Evolutionary conservation across 2,113 vertebrate genomes (phyloP).

Genomic region (Actenoides hombroni): DNA sequence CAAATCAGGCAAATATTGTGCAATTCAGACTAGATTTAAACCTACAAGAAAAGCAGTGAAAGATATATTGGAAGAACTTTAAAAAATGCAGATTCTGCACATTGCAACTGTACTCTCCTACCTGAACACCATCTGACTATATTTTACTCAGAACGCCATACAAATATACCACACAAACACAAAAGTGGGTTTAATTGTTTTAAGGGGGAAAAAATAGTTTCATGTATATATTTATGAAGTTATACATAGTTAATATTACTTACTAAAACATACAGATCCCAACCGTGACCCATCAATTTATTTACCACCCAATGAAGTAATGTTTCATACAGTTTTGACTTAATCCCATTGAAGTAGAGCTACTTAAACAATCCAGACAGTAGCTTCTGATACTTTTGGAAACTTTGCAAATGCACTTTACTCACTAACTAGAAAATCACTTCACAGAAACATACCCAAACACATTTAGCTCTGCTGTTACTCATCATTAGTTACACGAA

Average conservation of each 20-base stretch:
- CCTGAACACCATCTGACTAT: background rate
- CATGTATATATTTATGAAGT: background rate
- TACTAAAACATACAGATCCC: background rate
- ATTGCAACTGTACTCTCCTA: background rate
- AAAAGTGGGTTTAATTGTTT: background rate
- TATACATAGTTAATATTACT: background rate
- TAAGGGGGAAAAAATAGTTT: background rate
- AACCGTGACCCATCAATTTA: background rate
- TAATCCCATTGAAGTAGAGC: background rate
- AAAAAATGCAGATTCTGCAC: background rate
- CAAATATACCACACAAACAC: background rate
- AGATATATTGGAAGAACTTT: background rate
- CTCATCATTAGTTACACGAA: accelerated
- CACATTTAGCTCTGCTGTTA: background rate
- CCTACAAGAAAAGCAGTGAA: too few species aligned
- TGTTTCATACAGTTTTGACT: background rate
- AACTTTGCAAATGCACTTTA: background rate
- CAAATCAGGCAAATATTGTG: background rate
- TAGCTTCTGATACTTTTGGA: background rate
- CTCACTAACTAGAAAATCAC: background rate
- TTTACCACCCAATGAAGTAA: background rate
- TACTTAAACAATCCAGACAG: background rate
- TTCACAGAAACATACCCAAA: background rate
- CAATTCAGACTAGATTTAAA: background rate
- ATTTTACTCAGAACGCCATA: background rate